Evolutionary conservation across 2,888 invertebrate genomes (phyloP).

Genomic region (Marronus borbonicus): DNA sequence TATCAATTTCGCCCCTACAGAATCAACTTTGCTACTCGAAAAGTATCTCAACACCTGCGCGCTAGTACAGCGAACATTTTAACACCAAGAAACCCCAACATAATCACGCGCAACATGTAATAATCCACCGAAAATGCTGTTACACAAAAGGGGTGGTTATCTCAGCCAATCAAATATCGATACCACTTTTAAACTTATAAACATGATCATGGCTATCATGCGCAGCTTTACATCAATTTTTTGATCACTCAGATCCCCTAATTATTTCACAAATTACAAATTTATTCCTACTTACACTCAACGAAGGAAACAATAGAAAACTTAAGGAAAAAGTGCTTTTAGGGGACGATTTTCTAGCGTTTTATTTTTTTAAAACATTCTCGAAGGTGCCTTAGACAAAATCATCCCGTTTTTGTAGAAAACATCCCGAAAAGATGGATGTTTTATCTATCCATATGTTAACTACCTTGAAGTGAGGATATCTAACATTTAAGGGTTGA

Average conservation of each 20-base stretch:
- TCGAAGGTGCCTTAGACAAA: background rate
- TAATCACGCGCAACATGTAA: background rate
- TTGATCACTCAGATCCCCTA: background rate
- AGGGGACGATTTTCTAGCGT: slow-evolving; percentile 8
- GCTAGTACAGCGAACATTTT: background rate
- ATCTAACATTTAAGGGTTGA: background rate
- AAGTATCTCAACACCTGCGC: background rate
- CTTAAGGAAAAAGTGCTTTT: background rate
- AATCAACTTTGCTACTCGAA: background rate
- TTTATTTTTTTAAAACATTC: slow-evolving; percentile 15
- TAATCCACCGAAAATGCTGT: background rate
- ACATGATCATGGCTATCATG: background rate
- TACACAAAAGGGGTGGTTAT: slow-evolving; percentile 1
- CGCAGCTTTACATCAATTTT: background rate
- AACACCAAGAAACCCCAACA: background rate
- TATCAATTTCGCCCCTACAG: background rate
- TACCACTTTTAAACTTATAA: background rate
- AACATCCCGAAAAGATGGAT: background rate
- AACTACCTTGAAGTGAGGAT: background rate
- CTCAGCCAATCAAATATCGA: background rate
- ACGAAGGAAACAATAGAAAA: background rate
- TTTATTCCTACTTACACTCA: background rate
- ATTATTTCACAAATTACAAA: background rate
- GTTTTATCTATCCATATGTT: background rate
- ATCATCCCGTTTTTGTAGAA: background rate